Conservation (phyloP, 2,888 invertebrate genomes). For the Drosophila mayaguana region DNA sequence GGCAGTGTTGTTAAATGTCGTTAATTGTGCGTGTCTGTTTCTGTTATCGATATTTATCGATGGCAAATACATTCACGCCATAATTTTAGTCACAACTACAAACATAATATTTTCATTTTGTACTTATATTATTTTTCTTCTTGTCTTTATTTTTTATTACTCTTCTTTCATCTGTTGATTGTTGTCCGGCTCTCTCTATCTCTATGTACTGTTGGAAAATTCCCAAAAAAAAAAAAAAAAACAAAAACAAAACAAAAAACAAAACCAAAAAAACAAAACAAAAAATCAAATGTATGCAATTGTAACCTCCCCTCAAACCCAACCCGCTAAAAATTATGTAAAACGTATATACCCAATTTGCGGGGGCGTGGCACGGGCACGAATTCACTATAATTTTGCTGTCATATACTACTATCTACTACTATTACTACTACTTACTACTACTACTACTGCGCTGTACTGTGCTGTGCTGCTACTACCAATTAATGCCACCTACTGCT, state of each 20-base stretch:
- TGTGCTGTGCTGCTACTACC: constrained; percentile 6
- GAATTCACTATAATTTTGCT: constrained; percentile 15
- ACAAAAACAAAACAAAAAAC: not conserved
- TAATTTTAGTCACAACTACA: not conserved
- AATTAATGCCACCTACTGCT: constrained; percentile 2
- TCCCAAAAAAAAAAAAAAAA: not conserved
- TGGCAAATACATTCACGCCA: constrained; percentile 9
- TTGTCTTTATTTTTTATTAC: constrained; percentile 11
- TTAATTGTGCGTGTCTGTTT: constrained; percentile 6
- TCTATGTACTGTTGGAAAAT: constrained; percentile 28
- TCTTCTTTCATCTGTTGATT: constrained; percentile 22
- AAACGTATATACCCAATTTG: constrained; percentile 20
- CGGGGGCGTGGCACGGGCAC: constrained; percentile 47
- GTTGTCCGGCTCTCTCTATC: constrained; percentile 39
- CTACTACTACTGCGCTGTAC: not conserved
- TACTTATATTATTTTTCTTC: constrained; percentile 4
- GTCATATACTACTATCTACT: constrained; percentile 1
- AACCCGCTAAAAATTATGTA: constrained; percentile 19
- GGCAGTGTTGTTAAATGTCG: constrained; percentile 22
- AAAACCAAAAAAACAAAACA: not conserved
- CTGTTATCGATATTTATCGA: constrained; percentile 28
- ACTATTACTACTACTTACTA: constrained; percentile 7
- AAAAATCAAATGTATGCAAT: constrained; percentile 21
- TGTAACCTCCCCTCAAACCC: constrained; percentile 12
- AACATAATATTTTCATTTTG: constrained; percentile 7